Base-by-base conservation (phyloP, 1,140 invertebrate genomes). In the Camponotus pennsylvanicus region DNA sequence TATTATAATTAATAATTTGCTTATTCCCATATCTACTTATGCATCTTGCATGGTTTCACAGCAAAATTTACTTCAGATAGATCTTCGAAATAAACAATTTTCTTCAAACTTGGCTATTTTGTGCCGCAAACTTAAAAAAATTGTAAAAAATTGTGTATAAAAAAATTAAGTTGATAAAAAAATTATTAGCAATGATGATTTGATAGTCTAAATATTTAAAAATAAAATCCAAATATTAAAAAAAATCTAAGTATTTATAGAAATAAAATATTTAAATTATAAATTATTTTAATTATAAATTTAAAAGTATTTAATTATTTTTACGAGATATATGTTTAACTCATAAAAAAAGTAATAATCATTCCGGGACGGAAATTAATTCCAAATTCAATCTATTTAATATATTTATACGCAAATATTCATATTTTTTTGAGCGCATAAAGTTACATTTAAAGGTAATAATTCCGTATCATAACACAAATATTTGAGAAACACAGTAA, bases 401-500 rank as follows among this genome's bases (percentile, higher is more conserved):
- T 64, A 32, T 27, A 42, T 61, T 64, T 32, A 27, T 3, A 45
- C 18, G 59, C 37, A 21, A 13, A 7, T 37, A 66, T 3, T 27
- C 13, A 9, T 52, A 69, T 71, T 57, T 37, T 84, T 71, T 15
- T 34, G 11, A 6, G 45, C 27, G 2, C 49, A 42, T 8, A 42
- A 40, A 73, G 5, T 45, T 70, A 37, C 61, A 21, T 88, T 75
- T 18, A 21, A 79, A 40, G 3, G 4, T 69, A 57, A 55, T 55
- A 52, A 11, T 7, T 11, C 37, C 42, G 34, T 18, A 34, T 80
- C 5, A 40, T 32, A 32, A 5, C 4, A 8, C 37, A 27, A 70
- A 70, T 55, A 80, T 37, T 80, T 70, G 66, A 57, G 45, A 80
- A 71, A n/a, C 66, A 55, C 66, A 55, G 52, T 27, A 27, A 55